Percentiles rank a stretch among this genome's conserved stretches.
Evolutionary conservation across 2,888 invertebrate species (phyloP).

Genomic region (Scaptomyza caliginosa): DNA sequence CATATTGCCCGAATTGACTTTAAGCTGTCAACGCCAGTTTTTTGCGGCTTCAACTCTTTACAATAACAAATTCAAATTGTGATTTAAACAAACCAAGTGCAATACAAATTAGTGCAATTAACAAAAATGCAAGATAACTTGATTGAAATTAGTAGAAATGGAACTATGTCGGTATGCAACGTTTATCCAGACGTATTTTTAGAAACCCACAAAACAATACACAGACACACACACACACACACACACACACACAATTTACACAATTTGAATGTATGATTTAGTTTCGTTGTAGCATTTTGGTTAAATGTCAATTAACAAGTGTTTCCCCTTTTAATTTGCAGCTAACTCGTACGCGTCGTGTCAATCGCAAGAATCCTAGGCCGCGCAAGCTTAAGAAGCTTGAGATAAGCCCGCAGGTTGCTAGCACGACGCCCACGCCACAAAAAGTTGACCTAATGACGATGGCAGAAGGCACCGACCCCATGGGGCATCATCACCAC

Average conservation of each 20-base stretch:
- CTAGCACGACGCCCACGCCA: constrained; percentile 50
- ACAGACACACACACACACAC: background rate
- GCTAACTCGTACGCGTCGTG: constrained; percentile 38
- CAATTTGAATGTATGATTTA: background rate
- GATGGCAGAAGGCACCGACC: constrained; percentile 89
- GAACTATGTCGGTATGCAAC: constrained; percentile 30
- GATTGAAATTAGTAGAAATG: background rate
- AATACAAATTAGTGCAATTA: background rate
- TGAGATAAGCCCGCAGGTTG: constrained; percentile 22
- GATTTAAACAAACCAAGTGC: background rate
- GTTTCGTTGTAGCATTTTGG: background rate
- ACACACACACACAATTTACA: background rate
- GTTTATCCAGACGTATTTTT: background rate
- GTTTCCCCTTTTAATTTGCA: constrained; percentile 39
- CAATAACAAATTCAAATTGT: background rate
- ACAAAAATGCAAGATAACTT: background rate
- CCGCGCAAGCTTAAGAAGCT: constrained; percentile 53
- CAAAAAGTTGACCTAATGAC: constrained; percentile 87
- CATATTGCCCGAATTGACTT: background rate
- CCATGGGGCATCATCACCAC: constrained; percentile 85
- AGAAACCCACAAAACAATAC: background rate
- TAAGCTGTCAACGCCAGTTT: constrained; percentile 20
- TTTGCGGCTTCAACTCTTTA: background rate
- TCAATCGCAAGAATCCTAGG: constrained; percentile 54
- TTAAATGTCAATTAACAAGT: background rate